A percentile compares a stretch with the other conserved stretches of the same genome.
These are phyloP conservation scores for Drosophila mayri DNA, from an alignment of 1,140 invertebrate species.

Conservation along the genomic window DNA sequence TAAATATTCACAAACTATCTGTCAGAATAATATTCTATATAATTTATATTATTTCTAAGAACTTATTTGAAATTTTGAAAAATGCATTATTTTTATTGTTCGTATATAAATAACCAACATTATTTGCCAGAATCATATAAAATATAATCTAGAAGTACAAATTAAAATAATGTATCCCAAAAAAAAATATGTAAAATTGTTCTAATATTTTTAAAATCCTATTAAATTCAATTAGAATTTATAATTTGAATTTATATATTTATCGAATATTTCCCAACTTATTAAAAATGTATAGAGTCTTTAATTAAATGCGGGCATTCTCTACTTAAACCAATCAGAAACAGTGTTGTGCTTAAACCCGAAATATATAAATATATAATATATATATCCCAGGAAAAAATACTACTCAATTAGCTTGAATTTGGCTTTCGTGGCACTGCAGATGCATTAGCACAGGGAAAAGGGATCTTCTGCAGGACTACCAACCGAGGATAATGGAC, in stretches of 20 bases:
- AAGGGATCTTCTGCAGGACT: slow-evolving; percentile 7
- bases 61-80: no score
- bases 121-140: no score
- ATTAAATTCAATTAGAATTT: no score
- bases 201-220: no score
- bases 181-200: no score
- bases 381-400: slow-evolving; percentile 4
- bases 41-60: not conserved
- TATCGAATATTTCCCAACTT: not conserved
- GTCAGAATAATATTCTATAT: not conserved
- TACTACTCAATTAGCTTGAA: slow-evolving; percentile 62
- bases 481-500: slow-evolving; percentile 31
- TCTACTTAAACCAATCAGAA: slow-evolving; percentile 13
- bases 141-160: no score
- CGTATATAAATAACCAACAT: no score
- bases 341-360: slow-evolving; percentile 53
- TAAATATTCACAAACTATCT: not conserved
- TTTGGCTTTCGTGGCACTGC: slow-evolving; percentile 22
- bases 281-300: slow-evolving; percentile 14
- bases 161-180: no score
- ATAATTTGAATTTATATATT: not conserved
- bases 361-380: not conserved
- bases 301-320: not conserved
- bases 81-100: no score
- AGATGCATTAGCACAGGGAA: slow-evolving; percentile 38